Base-by-base conservation (phyloP, 2,888 invertebrate genomes). In the Oscheius sp. region DNA sequence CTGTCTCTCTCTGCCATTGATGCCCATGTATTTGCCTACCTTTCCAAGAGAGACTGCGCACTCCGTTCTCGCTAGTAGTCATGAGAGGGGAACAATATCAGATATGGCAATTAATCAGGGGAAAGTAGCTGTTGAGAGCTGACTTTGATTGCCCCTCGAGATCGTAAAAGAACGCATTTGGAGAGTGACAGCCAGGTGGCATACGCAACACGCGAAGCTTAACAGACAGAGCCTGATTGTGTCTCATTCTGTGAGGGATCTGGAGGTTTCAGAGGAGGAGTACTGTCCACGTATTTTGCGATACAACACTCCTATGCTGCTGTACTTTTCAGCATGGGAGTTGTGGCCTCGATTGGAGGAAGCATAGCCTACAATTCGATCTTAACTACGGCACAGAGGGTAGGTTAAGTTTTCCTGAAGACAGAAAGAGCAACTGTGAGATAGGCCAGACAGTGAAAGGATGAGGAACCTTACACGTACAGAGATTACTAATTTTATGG, bases 351-450 rank as follows among this genome's bases (percentile, higher is more conserved):
- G 68, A 77, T 86, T 47, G 88, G 88, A 13, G 74, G 80, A n/a
- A 86, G 86, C 21, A 81, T 88, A 1, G 82, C 86, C 10, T 88
- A 88, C 70, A 86, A 84, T 70, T 82, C 86, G 29, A 85, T 88
- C 53, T 73, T 88, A 5, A 85, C 84, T 4, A 86, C 84, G 13
- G 86, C 86, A 13, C 88, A 88, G 70, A 76, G 84, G 77, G 87
- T 87, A 35, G 21, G 21, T 21, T 21, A 21, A 21, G 21, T 21
- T 21, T 21, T 21, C 21, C 21, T 21, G 21, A 21, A 58, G 73
- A 7, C 5, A n/a, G 11, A n/a, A 3, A 33, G 29, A 32, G 32
- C 2, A 4, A 59, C 29, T 21, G 21, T 21, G 21, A 60, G 33
- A 10, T 32, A 33, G 13, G 13, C n/a, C 29, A 21, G 21, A 21